phyloP scores from a whole-genome alignment of 2,888 invertebrate species.

The Lithodes maja region DNA sequence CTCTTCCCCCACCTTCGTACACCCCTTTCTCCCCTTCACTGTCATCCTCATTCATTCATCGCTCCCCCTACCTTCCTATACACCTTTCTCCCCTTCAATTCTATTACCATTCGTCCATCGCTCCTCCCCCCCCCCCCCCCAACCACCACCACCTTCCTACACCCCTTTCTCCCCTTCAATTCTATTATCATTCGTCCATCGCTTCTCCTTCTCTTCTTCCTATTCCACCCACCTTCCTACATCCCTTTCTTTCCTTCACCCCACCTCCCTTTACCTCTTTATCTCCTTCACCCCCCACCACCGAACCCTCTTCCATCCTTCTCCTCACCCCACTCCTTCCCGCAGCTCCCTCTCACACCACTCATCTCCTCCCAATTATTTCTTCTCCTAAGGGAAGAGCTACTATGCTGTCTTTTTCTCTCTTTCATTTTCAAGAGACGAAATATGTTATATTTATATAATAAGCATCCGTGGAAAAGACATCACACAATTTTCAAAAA shows the following conservation, averaged over 20 bases:
- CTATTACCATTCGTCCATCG: too few relatives aligned
- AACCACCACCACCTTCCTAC: neutral
- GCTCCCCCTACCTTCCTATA: neutral
- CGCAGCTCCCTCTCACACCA: too few relatives aligned
- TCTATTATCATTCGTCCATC: neutral
- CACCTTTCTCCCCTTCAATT: neutral
- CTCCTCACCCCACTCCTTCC: neutral
- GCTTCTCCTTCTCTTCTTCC: neutral
- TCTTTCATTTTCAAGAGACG: too few relatives aligned
- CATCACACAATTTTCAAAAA: too few relatives aligned
- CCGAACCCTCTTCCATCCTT: neutral
- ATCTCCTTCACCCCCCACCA: neutral
- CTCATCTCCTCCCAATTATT: too few relatives aligned
- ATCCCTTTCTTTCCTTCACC: neutral
- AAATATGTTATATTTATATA: too few relatives aligned
- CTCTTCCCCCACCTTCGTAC: neutral
- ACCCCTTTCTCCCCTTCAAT: neutral
- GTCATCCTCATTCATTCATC: neutral
- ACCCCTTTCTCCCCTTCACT: neutral
- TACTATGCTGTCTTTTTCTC: too few relatives aligned
- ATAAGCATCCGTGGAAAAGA: too few relatives aligned
- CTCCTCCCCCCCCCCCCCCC: neutral
- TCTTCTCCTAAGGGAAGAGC: too few relatives aligned
- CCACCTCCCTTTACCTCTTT: neutral
- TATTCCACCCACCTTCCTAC: neutral